phyloP scores from a whole-genome alignment of 2,888 invertebrate genomes.

The Fragum sueziense region DNA sequence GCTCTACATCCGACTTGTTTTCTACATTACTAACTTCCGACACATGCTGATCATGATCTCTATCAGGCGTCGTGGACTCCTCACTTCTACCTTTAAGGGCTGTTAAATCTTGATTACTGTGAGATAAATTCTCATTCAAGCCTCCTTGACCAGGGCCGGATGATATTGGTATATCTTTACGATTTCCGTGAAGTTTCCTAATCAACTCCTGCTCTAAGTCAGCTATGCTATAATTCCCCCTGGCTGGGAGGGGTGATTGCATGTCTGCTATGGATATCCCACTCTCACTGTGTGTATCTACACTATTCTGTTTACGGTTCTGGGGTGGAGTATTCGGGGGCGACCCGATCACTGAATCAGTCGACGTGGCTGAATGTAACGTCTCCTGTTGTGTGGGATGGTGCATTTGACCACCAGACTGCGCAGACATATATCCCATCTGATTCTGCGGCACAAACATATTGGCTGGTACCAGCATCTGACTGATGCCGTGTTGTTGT shows the following conservation, averaged over 20 bases:
- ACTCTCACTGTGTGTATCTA: constrained; percentile 57
- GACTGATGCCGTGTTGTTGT: constrained; percentile 54
- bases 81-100: constrained; percentile 28
- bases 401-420: constrained; percentile 20
- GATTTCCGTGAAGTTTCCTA: constrained; percentile 74
- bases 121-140: constrained; percentile 49
- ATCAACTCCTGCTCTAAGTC: constrained; percentile 78
- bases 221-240: constrained; percentile 64
- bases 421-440: constrained; percentile 26
- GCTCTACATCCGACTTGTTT: constrained; percentile 26
- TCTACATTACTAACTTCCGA: constrained; percentile 17
- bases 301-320: constrained; percentile 56
- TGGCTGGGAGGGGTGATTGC: constrained; percentile 62
- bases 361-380: constrained; percentile 16
- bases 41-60: constrained; percentile 25
- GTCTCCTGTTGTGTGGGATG: constrained; percentile 48
- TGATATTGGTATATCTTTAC: constrained; percentile 55
- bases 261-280: constrained; percentile 49
- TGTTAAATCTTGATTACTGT: constrained; percentile 27
- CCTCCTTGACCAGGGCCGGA: constrained; percentile 31
- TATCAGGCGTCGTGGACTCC: constrained; percentile 44
- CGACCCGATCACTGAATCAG: constrained; percentile 49
- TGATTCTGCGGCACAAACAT: constrained; percentile 45
- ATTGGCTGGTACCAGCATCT: constrained; percentile 57
- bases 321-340: constrained; percentile 74